Evolutionary conservation across 1,140 invertebrate species (phyloP).

Genomic region (Drosophila obscura): DNA sequence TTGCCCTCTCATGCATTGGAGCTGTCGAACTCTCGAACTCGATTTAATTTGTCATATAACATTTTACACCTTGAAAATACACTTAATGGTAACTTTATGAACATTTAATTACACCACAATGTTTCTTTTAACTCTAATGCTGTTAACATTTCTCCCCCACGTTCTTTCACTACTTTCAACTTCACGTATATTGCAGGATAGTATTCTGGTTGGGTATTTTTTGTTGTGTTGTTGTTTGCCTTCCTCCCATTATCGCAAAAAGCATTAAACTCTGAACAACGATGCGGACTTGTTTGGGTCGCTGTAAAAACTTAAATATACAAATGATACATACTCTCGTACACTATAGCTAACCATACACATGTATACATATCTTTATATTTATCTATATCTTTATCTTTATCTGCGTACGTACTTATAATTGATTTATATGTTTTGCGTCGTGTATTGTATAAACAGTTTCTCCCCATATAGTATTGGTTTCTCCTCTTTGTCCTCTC

Average conservation of each 20-base stretch:
- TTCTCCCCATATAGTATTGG: constrained; percentile 55
- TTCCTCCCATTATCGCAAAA: constrained; percentile 28
- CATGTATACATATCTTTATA: constrained; percentile 50
- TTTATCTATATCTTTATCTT: constrained; percentile 21
- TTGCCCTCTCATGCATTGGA: constrained; percentile 55
- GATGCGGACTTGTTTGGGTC: constrained; percentile 40
- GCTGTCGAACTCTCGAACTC: constrained; percentile 64
- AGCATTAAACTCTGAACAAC: constrained; percentile 61
- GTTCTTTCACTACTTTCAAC: constrained; percentile 27
- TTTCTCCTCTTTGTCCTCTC: constrained; percentile 40
- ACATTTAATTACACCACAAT: constrained; percentile 65
- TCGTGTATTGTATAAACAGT: constrained; percentile 69
- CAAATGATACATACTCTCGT: constrained; percentile 74
- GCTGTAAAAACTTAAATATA: constrained; percentile 79
- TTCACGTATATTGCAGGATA: constrained; percentile 65
- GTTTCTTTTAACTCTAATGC: constrained; percentile 48
- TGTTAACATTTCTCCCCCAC: constrained; percentile 43
- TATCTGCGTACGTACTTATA: constrained; percentile 45
- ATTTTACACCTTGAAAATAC: constrained; percentile 63
- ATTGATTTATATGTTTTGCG: constrained; percentile 47
- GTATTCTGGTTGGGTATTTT: constrained; percentile 51
- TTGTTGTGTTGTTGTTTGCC: constrained; percentile 36
- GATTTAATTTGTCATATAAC: constrained; percentile 65
- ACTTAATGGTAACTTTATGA: constrained; percentile 57
- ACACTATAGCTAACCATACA: constrained; percentile 76